Conservation (phyloP, 2,113 vertebrate genomes). For the Anhinga anhinga region DNA sequence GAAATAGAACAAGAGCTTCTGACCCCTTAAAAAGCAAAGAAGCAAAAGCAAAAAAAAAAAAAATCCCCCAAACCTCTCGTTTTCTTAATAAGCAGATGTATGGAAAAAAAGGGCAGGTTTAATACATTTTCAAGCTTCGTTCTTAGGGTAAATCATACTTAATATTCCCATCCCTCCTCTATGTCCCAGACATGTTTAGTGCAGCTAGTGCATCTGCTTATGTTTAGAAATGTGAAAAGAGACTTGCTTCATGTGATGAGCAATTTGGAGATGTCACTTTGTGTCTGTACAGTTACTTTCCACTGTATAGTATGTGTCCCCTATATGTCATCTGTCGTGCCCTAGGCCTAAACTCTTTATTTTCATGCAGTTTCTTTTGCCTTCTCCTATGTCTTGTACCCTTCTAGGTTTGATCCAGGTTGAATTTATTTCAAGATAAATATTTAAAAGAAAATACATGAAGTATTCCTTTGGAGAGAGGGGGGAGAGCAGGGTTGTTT, state of each 20-base stretch:
- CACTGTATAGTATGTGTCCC: background rate
- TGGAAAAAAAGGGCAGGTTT: background rate
- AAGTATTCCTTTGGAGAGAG: background rate
- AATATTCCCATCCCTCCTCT: background rate
- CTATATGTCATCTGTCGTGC: background rate
- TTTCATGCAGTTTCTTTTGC: background rate
- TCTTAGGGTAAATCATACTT: background rate
- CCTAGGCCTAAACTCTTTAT: background rate
- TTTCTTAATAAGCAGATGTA: background rate
- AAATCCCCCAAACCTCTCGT: background rate
- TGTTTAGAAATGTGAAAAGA: background rate
- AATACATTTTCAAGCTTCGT: background rate
- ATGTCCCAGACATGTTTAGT: background rate
- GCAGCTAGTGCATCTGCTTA: background rate
- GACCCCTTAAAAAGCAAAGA: background rate
- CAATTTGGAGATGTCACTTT: background rate
- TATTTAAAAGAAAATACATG: background rate
- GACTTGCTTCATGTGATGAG: background rate
- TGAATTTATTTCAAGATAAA: background rate
- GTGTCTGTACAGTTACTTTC: background rate
- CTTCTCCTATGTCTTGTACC: background rate
- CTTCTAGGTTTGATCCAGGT: background rate
- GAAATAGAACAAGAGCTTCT: background rate
- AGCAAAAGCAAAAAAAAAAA: background rate
- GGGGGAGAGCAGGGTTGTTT: rapidly evolving